Evolutionary conservation across 2,797 vertebrate genomes (phyloP), one percentile per base, ranked within the genome.

Genomic region (Parauchenoglanis ngamensis): DNA sequence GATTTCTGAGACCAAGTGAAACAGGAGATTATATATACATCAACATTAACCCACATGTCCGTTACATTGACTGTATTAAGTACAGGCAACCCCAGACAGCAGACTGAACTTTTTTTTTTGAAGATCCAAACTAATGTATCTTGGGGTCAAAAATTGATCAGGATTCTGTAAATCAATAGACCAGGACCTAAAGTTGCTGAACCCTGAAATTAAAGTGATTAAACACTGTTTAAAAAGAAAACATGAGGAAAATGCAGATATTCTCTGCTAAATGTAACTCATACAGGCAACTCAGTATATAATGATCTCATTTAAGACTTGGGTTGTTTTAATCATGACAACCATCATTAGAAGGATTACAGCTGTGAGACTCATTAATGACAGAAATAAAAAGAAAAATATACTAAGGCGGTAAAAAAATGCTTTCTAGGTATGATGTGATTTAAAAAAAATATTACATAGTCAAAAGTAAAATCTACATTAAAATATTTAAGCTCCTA

Each of bases 91-190:
- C 21, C 19, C 54, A 28, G 25, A 63, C 56, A 28, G 25, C 13
- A 65, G 21, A 44, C 17, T 31, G 2, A 56, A 59, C 10, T 13
- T 28, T 17, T 76, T 23, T 4, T 54, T 77, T 46, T 49, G 3
- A 46, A 65, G 40, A 21, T 44, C 21, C 75, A 67, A 8, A 49
- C 25, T 21, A 63, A 75, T 46, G 40, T 61, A 35, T 65, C 3
- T 76, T 67, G 0, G 35, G 59, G 86, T 56, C 70, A 67, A 25
- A 49, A 57, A 87, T 87, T 35, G 49, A 73, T 57, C 63, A 77
- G 19, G 15, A 1, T 56, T 77, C n/a, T 23, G 11, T 59, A 57
- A 67, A 87, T 68, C 59, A 87, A 78, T 78, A 78, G 28, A 31
- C 19, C 49, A 72, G 23, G 15, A 10, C 15, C 52, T 57, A 54